A percentile compares a stretch with the other conserved stretches of the same genome.
Evolutionary conservation across 2,888 invertebrate genomes (phyloP).

Genomic region (Oscheius sp.): DNA sequence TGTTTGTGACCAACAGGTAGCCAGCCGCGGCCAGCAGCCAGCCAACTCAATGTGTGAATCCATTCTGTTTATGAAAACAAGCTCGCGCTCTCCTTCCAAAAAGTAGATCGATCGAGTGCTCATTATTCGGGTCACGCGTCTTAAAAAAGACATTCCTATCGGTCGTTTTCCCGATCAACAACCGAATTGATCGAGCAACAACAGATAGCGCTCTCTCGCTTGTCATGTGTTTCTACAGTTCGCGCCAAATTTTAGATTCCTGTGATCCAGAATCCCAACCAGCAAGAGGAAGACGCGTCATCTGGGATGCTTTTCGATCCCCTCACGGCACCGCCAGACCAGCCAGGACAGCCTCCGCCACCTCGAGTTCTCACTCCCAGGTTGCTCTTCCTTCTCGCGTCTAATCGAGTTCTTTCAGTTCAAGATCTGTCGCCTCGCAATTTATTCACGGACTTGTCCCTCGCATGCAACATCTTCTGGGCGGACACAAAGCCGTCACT

Average conservation of each 20-base stretch:
- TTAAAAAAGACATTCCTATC: too few relatives aligned
- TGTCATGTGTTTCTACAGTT: constrained; percentile 10
- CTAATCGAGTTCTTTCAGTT: too few relatives aligned
- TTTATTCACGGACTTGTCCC: constrained; percentile 60
- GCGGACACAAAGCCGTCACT: constrained; percentile 19
- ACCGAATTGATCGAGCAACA: constrained; percentile 7
- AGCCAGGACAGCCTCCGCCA: neutral
- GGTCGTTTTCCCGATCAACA: constrained; percentile 4
- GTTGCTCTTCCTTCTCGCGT: too few relatives aligned
- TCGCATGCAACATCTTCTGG: constrained; percentile 61
- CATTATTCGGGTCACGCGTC: too few relatives aligned
- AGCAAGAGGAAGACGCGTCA: too few relatives aligned
- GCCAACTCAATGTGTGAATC: too few relatives aligned
- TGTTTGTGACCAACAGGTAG: too few relatives aligned
- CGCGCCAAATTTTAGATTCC: constrained; percentile 26
- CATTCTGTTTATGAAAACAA: constrained; percentile 13
- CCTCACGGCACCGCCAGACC: neutral
- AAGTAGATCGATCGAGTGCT: too few relatives aligned
- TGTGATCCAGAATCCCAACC: constrained; percentile 29
- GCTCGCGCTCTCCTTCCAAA: neutral
- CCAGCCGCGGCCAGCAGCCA: too few relatives aligned
- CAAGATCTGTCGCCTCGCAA: constrained; percentile 49
- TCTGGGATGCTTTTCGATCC: constrained; percentile 32
- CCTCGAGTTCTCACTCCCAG: constrained; percentile 32
- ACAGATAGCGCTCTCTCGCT: constrained; percentile 10